Conservation (phyloP, 2,113 vertebrate genomes). For the Synchiropus splendidus region DNA sequence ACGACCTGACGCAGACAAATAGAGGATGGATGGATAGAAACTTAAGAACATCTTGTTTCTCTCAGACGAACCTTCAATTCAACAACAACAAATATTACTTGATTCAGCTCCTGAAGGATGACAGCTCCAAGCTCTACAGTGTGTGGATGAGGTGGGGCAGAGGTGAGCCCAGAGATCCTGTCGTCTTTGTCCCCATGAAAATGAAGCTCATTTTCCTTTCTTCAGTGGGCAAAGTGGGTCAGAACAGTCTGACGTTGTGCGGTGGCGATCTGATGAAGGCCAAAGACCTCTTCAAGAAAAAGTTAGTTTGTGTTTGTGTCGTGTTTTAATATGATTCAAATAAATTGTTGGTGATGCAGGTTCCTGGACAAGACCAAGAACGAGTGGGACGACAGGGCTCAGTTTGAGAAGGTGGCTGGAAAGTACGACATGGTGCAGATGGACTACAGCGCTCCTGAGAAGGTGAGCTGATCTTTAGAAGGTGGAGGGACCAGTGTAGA, state of each 20-base stretch:
- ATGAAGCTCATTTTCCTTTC: constrained; percentile 5
- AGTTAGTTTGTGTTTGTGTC: constrained; percentile 54
- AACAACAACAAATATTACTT: constrained; percentile 92
- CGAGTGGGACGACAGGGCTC: constrained; percentile 66
- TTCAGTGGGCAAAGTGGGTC: constrained; percentile 80
- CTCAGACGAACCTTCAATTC: constrained; percentile 82
- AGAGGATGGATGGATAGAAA: too few relatives aligned
- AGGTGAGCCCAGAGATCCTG: constrained; percentile 44
- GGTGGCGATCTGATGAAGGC: constrained; percentile 73
- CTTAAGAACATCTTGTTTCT: neutral
- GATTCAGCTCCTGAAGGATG: constrained; percentile 82
- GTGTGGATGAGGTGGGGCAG: constrained; percentile 88
- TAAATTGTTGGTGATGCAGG: constrained; percentile 42
- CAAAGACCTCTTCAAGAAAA: constrained; percentile 79
- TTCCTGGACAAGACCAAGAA: constrained; percentile 88
- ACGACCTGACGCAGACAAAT: too few relatives aligned
- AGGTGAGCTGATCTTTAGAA: constrained; percentile 32
- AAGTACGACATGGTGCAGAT: constrained; percentile 83
- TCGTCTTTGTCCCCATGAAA: neutral
- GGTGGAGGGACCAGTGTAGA: too few relatives aligned
- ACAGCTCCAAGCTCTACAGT: constrained; percentile 65
- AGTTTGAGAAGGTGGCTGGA: constrained; percentile 76
- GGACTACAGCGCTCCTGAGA: constrained; percentile 66
- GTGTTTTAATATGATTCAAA: too few relatives aligned
- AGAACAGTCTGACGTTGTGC: constrained; percentile 67